Conservation (phyloP, 2,888 invertebrate genomes). For the Papilio gigon region DNA sequence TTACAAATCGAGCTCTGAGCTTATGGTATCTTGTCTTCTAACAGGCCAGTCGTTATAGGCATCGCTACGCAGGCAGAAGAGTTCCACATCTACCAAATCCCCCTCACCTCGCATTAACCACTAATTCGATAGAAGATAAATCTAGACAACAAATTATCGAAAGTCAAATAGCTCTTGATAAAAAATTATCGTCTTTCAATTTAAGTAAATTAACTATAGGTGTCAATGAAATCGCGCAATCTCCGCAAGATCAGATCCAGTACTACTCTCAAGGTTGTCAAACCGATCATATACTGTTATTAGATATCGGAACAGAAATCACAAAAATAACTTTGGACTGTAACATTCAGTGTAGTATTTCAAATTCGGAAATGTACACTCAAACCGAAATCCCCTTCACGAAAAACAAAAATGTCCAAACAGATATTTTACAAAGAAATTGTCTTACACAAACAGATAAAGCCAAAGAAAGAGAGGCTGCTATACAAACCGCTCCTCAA, state of each 20-base stretch:
- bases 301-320: slow-evolving; percentile 71
- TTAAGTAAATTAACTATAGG: slow-evolving; percentile 67
- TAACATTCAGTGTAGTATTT: slow-evolving; percentile 64
- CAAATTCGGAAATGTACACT: slow-evolving; percentile 67
- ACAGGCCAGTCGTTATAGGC: slow-evolving; percentile 80
- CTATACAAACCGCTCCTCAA: slow-evolving; percentile 62
- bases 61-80: slow-evolving; percentile 71
- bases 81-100: slow-evolving; percentile 62
- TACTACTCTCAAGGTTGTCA: slow-evolving; percentile 73
- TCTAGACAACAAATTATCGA: slow-evolving; percentile 69
- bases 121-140: slow-evolving; percentile 61
- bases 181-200: slow-evolving; percentile 68
- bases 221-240: slow-evolving; percentile 67
- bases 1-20: slow-evolving; percentile 31
- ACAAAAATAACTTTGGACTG: slow-evolving; percentile 70
- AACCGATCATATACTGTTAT: slow-evolving; percentile 69
- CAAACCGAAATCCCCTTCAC: slow-evolving; percentile 68
- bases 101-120: slow-evolving; percentile 24
- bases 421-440: slow-evolving; percentile 55
- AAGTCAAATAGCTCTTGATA: slow-evolving; percentile 74
- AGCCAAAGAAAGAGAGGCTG: slow-evolving; percentile 60
- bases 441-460: slow-evolving; percentile 67
- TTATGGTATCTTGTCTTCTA: slow-evolving; percentile 64
- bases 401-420: slow-evolving; percentile 71
- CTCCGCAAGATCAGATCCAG: slow-evolving; percentile 66